Evolutionary conservation across 1,140 invertebrate genomes (phyloP).

Genomic region (Zaprionus africanus): DNA sequence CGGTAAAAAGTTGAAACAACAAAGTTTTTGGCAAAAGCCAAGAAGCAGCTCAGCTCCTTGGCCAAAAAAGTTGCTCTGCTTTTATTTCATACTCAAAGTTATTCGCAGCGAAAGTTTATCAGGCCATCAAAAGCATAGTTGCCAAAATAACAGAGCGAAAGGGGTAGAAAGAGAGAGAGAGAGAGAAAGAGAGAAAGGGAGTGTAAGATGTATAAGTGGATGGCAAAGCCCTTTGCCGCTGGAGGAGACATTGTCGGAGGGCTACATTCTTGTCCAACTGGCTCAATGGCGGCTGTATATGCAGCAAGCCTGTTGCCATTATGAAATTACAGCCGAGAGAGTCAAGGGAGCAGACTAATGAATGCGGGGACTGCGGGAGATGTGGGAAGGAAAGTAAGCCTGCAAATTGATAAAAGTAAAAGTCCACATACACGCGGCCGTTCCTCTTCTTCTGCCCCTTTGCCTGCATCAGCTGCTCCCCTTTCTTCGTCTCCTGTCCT

Average conservation of each 20-base stretch:
- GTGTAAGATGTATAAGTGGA: too few species aligned
- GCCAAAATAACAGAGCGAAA: conserved; percentile 40
- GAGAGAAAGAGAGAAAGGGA: not conserved
- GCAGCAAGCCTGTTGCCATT: conserved; percentile 21
- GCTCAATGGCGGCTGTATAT: not conserved
- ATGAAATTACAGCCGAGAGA: conserved; percentile 46
- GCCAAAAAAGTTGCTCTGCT: conserved; percentile 39
- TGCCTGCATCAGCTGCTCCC: not conserved
- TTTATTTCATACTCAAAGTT: conserved; percentile 57
- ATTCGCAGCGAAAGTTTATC: conserved; percentile 72
- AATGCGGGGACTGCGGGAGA: conserved; percentile 4
- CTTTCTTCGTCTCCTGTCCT: not conserved
- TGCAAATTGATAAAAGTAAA: conserved; percentile 61
- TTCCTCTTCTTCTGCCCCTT: not conserved
- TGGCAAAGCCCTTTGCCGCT: conserved; percentile 15
- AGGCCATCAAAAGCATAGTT: conserved; percentile 61
- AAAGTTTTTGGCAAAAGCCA: conserved; percentile 46
- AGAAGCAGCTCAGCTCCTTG: conserved; percentile 22
- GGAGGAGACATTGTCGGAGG: conserved; percentile 1
- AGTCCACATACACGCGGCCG: conserved; percentile 25
- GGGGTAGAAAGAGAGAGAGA: not conserved
- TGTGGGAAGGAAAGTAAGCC: not conserved
- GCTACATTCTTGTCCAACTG: conserved; percentile 48
- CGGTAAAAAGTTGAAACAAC: conserved; percentile 60
- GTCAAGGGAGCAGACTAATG: conserved; percentile 39